A percentile compares a stretch with the other conserved stretches of the same genome.
phyloP scores from a whole-genome alignment of 2,797 vertebrate species.

The Luscinia megarhynchos region DNA sequence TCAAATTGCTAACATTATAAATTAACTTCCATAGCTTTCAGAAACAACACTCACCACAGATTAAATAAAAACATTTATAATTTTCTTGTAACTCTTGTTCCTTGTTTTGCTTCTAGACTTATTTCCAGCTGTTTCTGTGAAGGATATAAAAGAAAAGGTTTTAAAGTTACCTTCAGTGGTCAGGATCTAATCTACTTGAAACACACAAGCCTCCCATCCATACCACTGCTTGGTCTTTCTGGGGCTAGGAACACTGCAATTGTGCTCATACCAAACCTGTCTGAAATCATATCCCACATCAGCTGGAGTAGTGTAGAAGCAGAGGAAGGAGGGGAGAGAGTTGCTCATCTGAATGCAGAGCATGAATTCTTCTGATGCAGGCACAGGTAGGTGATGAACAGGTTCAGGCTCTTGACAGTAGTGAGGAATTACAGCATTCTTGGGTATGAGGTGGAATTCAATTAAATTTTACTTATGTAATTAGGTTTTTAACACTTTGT shows the following conservation, averaged over 20 bases:
- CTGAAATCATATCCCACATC: background rate
- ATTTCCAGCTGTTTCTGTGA: background rate
- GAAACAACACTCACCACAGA: background rate
- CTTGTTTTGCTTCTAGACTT: constrained; percentile 4
- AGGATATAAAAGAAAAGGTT: background rate
- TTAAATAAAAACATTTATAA: background rate
- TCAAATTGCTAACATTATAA: background rate
- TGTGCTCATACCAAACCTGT: background rate
- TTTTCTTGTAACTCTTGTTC: background rate
- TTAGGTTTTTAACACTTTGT: background rate
- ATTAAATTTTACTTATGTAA: background rate
- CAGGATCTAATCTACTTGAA: background rate
- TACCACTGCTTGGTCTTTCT: background rate
- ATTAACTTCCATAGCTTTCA: constrained; percentile 18
- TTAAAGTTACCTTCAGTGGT: background rate
- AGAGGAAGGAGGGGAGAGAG: background rate
- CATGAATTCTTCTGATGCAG: background rate
- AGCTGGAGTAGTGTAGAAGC: background rate
- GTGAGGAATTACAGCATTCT: background rate
- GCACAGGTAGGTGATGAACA: background rate
- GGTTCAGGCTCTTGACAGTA: background rate
- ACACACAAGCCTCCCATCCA: background rate
- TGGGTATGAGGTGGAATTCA: background rate
- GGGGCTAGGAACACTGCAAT: background rate
- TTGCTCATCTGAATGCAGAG: background rate